phyloP scores from a whole-genome alignment of 2,113 vertebrate species.

The Acrocephalus kingi region DNA sequence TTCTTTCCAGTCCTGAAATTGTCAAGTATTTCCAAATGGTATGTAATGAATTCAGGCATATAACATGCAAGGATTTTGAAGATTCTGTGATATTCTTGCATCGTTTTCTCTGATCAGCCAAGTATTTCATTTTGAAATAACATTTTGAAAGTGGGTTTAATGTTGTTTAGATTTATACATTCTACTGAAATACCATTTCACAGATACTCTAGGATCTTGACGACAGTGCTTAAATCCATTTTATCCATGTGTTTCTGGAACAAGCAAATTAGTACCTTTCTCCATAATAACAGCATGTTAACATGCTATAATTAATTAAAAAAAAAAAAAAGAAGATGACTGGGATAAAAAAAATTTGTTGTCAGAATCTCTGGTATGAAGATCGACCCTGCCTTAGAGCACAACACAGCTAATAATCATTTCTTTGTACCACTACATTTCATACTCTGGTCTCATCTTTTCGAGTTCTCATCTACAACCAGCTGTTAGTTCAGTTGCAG shows the following conservation, averaged over 20 bases:
- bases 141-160: neutral
- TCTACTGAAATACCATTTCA: neutral
- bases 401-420: neutral
- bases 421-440: neutral
- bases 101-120: neutral
- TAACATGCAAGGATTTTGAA: neutral
- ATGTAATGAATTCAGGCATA: neutral
- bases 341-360: neutral
- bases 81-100: neutral
- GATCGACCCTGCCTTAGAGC: neutral
- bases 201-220: neutral
- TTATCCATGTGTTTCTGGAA: neutral
- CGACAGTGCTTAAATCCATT: neutral
- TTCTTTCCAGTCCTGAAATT: slow-evolving; percentile 4
- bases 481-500: neutral
- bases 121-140: neutral
- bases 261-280: neutral
- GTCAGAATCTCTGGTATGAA: neutral
- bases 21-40: neutral
- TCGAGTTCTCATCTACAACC: neutral
- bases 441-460: neutral
- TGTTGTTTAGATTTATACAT: neutral
- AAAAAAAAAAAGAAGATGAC: neutral
- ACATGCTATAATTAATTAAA: neutral
- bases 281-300: neutral